phyloP scores from a whole-genome alignment of 2,888 invertebrate genomes.

The Laspeyria flexula region DNA sequence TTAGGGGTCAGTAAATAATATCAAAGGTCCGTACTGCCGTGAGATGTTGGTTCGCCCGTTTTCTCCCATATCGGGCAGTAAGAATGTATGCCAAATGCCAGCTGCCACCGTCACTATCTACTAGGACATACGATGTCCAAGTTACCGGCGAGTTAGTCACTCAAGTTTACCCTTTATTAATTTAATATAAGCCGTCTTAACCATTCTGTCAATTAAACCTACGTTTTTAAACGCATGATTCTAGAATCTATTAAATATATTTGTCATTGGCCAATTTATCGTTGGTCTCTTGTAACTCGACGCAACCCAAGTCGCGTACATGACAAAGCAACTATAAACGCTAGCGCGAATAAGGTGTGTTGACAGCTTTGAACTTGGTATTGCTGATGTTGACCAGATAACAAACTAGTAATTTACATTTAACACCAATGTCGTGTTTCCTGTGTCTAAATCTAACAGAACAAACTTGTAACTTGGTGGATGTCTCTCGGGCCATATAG shows the following conservation, averaged over 20 bases:
- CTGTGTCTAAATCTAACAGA: background rate
- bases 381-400: conserved; percentile 32
- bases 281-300: conserved; percentile 18
- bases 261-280: conserved; percentile 8
- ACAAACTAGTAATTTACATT: conserved; percentile 10
- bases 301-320: background rate
- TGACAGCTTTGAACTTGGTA: conserved; percentile 40
- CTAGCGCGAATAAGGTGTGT: conserved; percentile 33
- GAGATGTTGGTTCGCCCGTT: conserved; percentile 67
- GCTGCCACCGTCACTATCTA: conserved; percentile 64
- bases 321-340: conserved; percentile 31
- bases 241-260: background rate
- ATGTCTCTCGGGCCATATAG: too few relatives aligned
- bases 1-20: conserved; percentile 68
- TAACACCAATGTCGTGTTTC: conserved; percentile 1
- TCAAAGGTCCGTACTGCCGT: conserved; percentile 64
- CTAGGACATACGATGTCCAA: conserved; percentile 29
- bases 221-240: background rate
- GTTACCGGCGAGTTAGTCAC: conserved; percentile 27
- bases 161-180: background rate
- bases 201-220: background rate
- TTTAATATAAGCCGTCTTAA: background rate
- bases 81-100: conserved; percentile 80
- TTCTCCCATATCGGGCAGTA: conserved; percentile 73
- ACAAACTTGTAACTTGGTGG: too few relatives aligned